Conservation (phyloP, 1,140 invertebrate species). For the Adelges cooleyi region DNA sequence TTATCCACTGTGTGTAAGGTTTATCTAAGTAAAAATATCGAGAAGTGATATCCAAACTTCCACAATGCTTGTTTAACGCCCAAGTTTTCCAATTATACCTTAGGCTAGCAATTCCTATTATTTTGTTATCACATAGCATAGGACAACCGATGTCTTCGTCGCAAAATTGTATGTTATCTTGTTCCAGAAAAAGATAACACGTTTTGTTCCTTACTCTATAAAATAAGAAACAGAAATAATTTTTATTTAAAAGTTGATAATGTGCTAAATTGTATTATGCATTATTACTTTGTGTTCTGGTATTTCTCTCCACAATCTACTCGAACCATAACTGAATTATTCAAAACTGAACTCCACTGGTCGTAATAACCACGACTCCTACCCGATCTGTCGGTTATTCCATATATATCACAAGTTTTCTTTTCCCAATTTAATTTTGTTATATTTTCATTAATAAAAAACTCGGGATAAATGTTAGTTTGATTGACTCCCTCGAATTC, state of each 20-base stretch:
- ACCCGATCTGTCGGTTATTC: no score
- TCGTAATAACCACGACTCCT: no score
- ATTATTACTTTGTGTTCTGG: neutral
- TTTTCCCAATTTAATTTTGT: no score
- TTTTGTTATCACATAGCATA: neutral
- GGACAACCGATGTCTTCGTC: conserved; percentile 16
- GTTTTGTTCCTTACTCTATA: neutral
- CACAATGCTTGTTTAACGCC: neutral
- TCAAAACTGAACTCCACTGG: no score
- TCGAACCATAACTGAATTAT: no score
- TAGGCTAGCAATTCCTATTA: conserved; percentile 10
- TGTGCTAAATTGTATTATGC: no score
- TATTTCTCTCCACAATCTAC: no score
- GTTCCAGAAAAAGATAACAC: neutral
- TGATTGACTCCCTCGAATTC: no score
- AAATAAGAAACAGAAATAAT: no score
- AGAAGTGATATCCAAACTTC: neutral
- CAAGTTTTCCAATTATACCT: conserved; percentile 10
- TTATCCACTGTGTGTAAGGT: neutral
- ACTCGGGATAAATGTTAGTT: no score
- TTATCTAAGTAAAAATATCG: conserved; percentile 6
- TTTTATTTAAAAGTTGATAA: neutral
- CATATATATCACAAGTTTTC: no score
- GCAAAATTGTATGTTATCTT: neutral
- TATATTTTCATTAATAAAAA: no score